A percentile compares a stretch with the other conserved stretches of the same genome.
phyloP scores from a whole-genome alignment of 2,888 invertebrate genomes.

The Rutpela maculata region DNA sequence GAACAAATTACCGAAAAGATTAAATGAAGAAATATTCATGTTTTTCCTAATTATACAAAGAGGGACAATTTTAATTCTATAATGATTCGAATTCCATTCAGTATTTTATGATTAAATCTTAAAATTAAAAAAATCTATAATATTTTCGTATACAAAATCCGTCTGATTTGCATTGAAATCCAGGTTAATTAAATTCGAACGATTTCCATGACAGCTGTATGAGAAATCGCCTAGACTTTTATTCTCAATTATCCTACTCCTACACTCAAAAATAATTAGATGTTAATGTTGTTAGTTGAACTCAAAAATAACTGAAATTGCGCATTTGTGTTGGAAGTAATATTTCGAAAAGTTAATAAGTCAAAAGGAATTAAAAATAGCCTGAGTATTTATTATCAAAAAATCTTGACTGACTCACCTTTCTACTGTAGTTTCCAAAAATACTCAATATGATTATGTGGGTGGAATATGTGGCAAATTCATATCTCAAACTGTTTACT shows the following conservation, averaged over 20 bases:
- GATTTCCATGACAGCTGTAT: not conserved
- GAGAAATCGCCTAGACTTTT: not conserved
- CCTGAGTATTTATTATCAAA: conserved; percentile 11
- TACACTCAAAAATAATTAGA: conserved; percentile 15
- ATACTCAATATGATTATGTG: conserved; percentile 55
- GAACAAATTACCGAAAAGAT: too few relatives aligned
- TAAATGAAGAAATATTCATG: too few relatives aligned
- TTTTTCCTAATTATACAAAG: too few relatives aligned
- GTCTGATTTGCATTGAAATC: not conserved
- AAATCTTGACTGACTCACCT: conserved; percentile 57
- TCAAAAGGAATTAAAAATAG: conserved; percentile 26
- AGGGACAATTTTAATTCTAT: too few relatives aligned
- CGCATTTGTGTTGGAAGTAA: not conserved
- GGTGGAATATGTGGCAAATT: conserved; percentile 40
- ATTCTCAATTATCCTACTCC: conserved; percentile 8
- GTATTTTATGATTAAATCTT: too few relatives aligned
- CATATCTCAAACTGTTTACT: conserved; percentile 23
- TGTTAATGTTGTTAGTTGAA: conserved; percentile 31
- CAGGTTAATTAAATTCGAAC: not conserved
- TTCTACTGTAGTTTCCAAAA: conserved; percentile 55
- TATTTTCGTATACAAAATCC: not conserved
- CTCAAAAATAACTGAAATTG: conserved; percentile 23
- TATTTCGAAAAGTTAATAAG: conserved; percentile 24
- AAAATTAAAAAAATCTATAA: not conserved
- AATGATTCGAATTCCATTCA: too few relatives aligned